phyloP scores from a whole-genome alignment of 1,140 invertebrate species.

The Pseudomyrmex pallidus region DNA sequence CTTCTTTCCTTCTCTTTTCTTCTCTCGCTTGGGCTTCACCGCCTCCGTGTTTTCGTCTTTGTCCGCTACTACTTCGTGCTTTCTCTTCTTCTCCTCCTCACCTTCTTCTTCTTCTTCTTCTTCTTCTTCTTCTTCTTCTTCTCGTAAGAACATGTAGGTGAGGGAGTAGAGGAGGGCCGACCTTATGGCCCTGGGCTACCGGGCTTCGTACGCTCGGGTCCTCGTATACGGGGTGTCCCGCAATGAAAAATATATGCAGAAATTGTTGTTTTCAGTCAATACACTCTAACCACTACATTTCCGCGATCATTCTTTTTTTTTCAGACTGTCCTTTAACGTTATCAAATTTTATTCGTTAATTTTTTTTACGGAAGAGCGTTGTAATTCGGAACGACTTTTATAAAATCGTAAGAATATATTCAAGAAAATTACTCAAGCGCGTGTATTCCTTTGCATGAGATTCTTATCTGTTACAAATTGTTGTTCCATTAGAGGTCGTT shows the following conservation, averaged over 20 bases:
- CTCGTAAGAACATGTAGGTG: slow-evolving; percentile 76
- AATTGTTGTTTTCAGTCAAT: no score
- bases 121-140: slow-evolving; percentile 54
- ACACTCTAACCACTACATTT: no score
- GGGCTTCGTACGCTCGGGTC: slow-evolving; percentile 80
- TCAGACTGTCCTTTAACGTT: neutral
- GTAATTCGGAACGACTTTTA: slow-evolving; percentile 11
- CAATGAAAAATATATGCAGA: slow-evolving; percentile 48
- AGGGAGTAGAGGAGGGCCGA: slow-evolving; percentile 82
- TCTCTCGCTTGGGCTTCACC: slow-evolving; percentile 5
- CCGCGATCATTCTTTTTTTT: no score
- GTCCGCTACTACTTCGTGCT: neutral
- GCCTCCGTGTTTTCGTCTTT: slow-evolving; percentile 7
- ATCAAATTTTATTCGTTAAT: slow-evolving; percentile 2
- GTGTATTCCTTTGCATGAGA: no score
- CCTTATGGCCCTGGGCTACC: slow-evolving; percentile 84
- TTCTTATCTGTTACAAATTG: no score
- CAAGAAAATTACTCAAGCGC: no score
- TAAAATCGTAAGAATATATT: no score
- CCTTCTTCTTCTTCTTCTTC: slow-evolving; percentile 31
- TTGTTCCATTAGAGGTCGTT: neutral
- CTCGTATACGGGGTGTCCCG: slow-evolving; percentile 79
- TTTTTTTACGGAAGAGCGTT: neutral
- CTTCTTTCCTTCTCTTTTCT: slow-evolving; percentile 43
- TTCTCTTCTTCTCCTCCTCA: slow-evolving; percentile 3